Evolutionary conservation across 2,888 invertebrate genomes (phyloP), one percentile per base, ranked within the genome.

Genomic region (Agriopis aurantiaria): DNA sequence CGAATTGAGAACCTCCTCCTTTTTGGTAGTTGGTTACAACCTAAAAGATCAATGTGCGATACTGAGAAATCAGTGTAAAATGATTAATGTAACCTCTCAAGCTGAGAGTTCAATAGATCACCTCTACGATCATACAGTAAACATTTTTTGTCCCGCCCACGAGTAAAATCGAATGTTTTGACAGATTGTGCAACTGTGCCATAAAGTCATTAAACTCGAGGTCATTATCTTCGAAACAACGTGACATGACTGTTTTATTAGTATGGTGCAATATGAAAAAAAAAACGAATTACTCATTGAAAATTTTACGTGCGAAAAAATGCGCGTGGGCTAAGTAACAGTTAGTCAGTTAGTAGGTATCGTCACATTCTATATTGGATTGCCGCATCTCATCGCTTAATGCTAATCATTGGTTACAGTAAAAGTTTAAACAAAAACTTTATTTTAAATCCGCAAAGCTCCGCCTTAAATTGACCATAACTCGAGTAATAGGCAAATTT

Each of bases 261-360:
- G 69, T 72, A 78, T 83, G 83, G 83, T 83, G 86, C 82, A 86
- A 86, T 80, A 79, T 71, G 68, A 76, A 73, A 58, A 74, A 67
- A 80, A 78, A 79, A 84, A 79, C 56, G 53, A 69, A 78, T 88
- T 90, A 88, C 83, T 90, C 89, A 89, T 82, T 79, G 77, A 79
- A 85, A 82, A 81, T 80, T 78, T 77, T 74, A 82, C 72, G 77
- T 76, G 78, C 75, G 66, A 80, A 87, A 85, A 86, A 83, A 83
- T 82, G 75, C 78, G 89, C 85, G 91, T 91, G 85, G 91, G 90
- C 80, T 81, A 46, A 10, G 48, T 60, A 57, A 83, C 84, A 78
- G 85, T 89, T 88, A 90, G 79, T 87, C 88, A 89, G 80, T 78
- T 77, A 77, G 75, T 23, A 23, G 17, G 17, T 77, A 77, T 75